Percentiles rank a stretch among this genome's conserved stretches.
phyloP scores from a whole-genome alignment of 2,888 invertebrate species.

The Drosophila greeni region DNA sequence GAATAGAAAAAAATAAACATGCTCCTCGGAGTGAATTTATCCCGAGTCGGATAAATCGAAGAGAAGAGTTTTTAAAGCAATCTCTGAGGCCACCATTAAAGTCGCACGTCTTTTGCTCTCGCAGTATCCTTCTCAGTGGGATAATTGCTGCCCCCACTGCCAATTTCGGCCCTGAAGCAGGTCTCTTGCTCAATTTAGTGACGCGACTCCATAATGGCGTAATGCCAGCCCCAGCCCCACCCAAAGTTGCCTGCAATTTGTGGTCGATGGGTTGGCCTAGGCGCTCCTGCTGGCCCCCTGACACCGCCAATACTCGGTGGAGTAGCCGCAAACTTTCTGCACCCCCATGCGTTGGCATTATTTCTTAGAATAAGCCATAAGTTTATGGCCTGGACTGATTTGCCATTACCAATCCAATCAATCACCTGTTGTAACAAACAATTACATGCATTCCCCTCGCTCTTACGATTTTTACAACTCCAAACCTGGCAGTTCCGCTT shows the following conservation, averaged over 20 bases:
- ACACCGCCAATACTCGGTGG: not conserved
- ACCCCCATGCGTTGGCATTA: not conserved
- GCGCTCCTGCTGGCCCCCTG: not conserved
- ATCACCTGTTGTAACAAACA: conserved; percentile 17
- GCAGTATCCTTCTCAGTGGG: not conserved
- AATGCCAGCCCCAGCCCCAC: conserved; percentile 27
- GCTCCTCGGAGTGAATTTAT: not conserved
- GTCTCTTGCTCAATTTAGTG: conserved; percentile 12
- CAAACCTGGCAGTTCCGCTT: not conserved
- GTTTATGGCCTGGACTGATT: conserved; percentile 4
- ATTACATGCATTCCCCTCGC: too few species aligned
- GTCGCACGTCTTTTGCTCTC: not conserved
- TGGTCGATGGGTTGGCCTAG: conserved; percentile 1
- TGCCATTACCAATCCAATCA: conserved; percentile 12
- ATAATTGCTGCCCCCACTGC: conserved; percentile 4
- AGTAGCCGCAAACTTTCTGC: not conserved
- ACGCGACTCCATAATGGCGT: conserved; percentile 16
- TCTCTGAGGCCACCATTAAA: not conserved
- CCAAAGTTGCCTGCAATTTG: conserved; percentile 8
- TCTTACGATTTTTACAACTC: not conserved
- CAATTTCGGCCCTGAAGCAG: conserved; percentile 3
- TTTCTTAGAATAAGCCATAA: not conserved
- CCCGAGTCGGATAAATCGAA: not conserved
- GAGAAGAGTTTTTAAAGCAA: not conserved
- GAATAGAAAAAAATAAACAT: conserved; percentile 9